These are phyloP conservation scores for Telmatherina bonti DNA, from an alignment of 2,797 vertebrate species.

Conservation along the genomic window DNA sequence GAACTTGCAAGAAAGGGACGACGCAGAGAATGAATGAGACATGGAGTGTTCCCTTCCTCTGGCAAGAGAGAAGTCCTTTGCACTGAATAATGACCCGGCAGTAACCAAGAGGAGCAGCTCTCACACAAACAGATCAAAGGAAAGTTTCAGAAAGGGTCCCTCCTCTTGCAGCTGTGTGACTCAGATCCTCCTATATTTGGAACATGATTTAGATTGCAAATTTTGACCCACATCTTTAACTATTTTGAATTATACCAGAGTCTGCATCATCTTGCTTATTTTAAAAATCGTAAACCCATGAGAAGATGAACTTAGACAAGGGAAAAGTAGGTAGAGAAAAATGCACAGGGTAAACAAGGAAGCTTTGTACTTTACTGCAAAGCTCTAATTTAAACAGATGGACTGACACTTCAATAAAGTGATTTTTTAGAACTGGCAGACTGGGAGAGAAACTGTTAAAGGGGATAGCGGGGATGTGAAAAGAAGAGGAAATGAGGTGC, in stretches of 20 bases:
- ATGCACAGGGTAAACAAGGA: constrained; percentile 26
- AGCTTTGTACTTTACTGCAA: background rate
- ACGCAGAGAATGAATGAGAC: constrained; percentile 54
- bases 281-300: constrained; percentile 23
- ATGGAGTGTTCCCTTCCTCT: constrained; percentile 36
- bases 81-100: constrained; percentile 54
- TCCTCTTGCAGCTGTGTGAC: constrained; percentile 59
- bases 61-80: constrained; percentile 52
- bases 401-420: constrained; percentile 20
- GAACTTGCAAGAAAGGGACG: constrained; percentile 42
- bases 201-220: constrained; percentile 74
- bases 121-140: constrained; percentile 63
- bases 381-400: constrained; percentile 25
- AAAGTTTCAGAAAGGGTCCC: constrained; percentile 48
- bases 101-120: constrained; percentile 34
- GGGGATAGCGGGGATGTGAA: constrained; percentile 6
- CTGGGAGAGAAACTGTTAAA: constrained; percentile 13
- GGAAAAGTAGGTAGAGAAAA: constrained; percentile 13
- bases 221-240: constrained; percentile 68
- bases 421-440: constrained; percentile 25
- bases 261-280: constrained; percentile 40
- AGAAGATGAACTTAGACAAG: constrained; percentile 13
- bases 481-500: constrained; percentile 28
- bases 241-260: constrained; percentile 52
- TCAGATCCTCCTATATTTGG: constrained; percentile 63